These are phyloP conservation scores for Aix galericulata DNA, from an alignment of 2,113 vertebrate species.

Conservation along the genomic window DNA sequence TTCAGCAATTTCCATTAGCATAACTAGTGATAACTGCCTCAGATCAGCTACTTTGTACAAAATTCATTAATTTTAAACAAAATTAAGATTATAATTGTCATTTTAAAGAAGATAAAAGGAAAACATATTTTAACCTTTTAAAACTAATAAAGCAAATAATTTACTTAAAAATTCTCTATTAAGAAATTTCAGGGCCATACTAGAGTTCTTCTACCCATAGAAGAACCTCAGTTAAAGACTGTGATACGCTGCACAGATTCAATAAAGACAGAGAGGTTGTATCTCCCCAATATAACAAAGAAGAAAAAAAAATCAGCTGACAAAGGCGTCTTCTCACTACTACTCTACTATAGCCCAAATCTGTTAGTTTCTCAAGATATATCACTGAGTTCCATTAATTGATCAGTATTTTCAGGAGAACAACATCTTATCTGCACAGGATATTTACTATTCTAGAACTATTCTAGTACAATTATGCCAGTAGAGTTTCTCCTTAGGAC, in stretches of 20 bases:
- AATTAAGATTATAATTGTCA: background rate
- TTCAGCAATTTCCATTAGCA: background rate
- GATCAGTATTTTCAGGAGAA: background rate
- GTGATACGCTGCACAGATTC: background rate
- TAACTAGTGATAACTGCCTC: background rate
- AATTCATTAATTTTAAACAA: background rate
- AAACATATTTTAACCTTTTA: background rate
- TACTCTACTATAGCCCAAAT: background rate
- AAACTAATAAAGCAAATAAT: background rate
- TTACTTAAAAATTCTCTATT: background rate
- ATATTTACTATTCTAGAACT: background rate
- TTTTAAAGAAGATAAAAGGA: background rate
- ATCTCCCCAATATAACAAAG: background rate
- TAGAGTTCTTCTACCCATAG: background rate
- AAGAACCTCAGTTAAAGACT: background rate
- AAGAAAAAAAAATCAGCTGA: background rate
- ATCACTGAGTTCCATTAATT: background rate
- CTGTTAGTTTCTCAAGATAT: background rate
- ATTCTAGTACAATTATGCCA: background rate
- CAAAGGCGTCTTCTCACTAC: background rate
- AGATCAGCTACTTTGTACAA: background rate
- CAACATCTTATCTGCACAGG: background rate
- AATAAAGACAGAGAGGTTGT: fast-evolving
- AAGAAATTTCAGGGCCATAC: background rate
- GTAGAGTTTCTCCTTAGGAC: background rate